phyloP scores from a whole-genome alignment of 2,888 invertebrate genomes.

The Ischnus inquisitorius region DNA sequence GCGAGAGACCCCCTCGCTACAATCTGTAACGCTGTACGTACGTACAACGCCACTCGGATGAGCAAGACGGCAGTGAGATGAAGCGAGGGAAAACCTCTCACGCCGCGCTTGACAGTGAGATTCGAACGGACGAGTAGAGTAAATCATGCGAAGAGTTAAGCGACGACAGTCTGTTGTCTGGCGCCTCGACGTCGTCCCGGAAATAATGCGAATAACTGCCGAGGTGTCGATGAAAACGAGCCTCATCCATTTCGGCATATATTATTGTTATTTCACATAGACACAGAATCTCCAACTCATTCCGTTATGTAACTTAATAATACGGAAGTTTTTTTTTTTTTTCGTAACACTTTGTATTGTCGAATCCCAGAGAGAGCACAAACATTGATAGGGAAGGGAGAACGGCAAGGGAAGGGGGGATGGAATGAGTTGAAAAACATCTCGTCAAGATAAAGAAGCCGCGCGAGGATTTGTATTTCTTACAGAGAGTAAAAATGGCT shows the following conservation, averaged over 20 bases:
- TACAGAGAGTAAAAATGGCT: conserved; percentile 55
- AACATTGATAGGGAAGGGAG: conserved; percentile 16
- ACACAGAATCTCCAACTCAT: neutral
- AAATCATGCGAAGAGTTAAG: conserved; percentile 19
- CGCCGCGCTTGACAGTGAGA: conserved; percentile 20
- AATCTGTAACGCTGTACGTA: conserved; percentile 32
- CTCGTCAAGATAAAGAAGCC: conserved; percentile 44
- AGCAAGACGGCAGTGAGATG: conserved; percentile 11
- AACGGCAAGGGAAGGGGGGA: neutral
- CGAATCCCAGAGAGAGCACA: conserved; percentile 18
- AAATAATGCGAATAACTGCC: conserved; percentile 24
- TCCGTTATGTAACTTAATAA: conserved; percentile 38
- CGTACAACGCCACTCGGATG: conserved; percentile 13
- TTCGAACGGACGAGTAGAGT: conserved; percentile 5
- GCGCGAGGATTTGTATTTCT: conserved; percentile 31
- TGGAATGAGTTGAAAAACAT: conserved; percentile 50
- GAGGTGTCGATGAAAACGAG: conserved; percentile 30
- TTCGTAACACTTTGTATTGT: conserved; percentile 46
- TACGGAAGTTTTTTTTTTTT: conserved; percentile 19
- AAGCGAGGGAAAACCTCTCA: conserved; percentile 15
- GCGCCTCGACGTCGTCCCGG: conserved; percentile 38
- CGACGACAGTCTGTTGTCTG: conserved; percentile 28
- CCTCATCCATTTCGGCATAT: conserved; percentile 11
- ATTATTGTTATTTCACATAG: neutral
- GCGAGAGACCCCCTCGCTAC: conserved; percentile 24